Conservation (phyloP, 2,797 vertebrate genomes). For the Pangasius djambal region DNA sequence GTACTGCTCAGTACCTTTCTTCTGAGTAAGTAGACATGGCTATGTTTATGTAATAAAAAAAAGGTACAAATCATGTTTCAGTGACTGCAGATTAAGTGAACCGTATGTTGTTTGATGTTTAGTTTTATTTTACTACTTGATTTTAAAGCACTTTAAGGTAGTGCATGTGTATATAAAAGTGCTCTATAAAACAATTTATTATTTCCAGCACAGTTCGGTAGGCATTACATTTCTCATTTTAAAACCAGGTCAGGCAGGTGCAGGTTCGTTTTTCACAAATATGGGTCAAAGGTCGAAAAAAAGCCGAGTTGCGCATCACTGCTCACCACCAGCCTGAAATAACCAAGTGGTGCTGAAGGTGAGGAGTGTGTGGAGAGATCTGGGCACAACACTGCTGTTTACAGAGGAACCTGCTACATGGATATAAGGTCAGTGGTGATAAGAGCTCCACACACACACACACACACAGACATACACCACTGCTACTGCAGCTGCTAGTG, state of each 20-base stretch:
- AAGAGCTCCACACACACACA: slow-evolving; percentile 65
- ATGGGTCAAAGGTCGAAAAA: slow-evolving; percentile 27
- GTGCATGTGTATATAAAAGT: background rate
- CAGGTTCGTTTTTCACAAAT: slow-evolving; percentile 28
- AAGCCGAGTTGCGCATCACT: background rate
- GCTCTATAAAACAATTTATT: slow-evolving; percentile 7
- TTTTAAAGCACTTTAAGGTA: background rate
- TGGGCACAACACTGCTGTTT: slow-evolving; percentile 64
- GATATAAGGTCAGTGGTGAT: slow-evolving; percentile 77
- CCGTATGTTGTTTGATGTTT: background rate
- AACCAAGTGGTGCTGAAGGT: slow-evolving; percentile 61
- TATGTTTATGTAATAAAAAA: background rate
- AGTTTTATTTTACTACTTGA: slow-evolving; percentile 1
- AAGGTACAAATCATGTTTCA: background rate
- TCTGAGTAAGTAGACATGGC: background rate
- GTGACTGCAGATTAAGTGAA: background rate
- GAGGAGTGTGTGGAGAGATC: slow-evolving; percentile 40
- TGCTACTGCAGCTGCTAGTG: slow-evolving; percentile 38
- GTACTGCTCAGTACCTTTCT: background rate
- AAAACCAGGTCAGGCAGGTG: slow-evolving; percentile 31
- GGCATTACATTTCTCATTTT: slow-evolving; percentile 29
- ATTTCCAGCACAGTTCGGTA: slow-evolving; percentile 4
- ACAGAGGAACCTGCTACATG: slow-evolving; percentile 55
- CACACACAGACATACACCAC: slow-evolving; percentile 35
- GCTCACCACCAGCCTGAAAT: background rate